These are phyloP conservation scores for Cyphomyrus discorhynchus DNA, from an alignment of 2,113 vertebrate species.

Conservation along the genomic window DNA sequence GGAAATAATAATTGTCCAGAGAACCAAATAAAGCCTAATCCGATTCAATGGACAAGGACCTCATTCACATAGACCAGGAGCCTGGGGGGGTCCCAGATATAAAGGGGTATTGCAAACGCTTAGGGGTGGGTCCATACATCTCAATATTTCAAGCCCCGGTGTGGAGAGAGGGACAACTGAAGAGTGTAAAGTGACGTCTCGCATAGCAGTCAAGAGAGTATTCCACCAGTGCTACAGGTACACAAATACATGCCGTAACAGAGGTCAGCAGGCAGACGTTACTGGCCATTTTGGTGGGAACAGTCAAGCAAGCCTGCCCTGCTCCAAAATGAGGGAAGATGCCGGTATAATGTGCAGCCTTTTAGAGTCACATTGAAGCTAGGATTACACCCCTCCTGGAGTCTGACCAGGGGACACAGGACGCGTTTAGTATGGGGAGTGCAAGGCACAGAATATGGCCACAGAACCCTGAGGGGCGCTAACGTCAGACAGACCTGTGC, in stretches of 20 bases:
- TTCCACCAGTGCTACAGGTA: conserved; percentile 64
- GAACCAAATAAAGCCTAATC: conserved; percentile 38
- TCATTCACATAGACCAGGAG: conserved; percentile 60
- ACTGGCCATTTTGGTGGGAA: conserved; percentile 86
- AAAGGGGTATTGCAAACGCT: conserved; percentile 22
- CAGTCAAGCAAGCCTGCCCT: conserved; percentile 64
- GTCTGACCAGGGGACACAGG: conserved; percentile 50
- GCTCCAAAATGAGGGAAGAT: conserved; percentile 84
- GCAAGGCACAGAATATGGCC: conserved; percentile 43
- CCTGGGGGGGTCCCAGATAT: conserved; percentile 45
- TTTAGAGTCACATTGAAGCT: conserved; percentile 73
- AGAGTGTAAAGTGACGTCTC: conserved; percentile 55
- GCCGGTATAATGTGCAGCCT: conserved; percentile 84
- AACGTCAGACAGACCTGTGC: conserved; percentile 48
- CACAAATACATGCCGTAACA: conserved; percentile 69
- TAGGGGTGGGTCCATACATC: conserved; percentile 40
- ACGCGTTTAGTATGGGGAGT: conserved; percentile 46
- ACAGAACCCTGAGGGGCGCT: conserved; percentile 48
- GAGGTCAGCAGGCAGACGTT: conserved; percentile 78
- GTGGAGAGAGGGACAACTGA: conserved; percentile 69
- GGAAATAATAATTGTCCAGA: not conserved
- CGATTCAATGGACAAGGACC: conserved; percentile 59
- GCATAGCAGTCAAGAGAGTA: conserved; percentile 72
- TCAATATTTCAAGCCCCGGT: conserved; percentile 92
- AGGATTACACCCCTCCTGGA: conserved; percentile 94